Base-by-base conservation (phyloP, 2,797 vertebrate species). In the Ctenopoma multispine region DNA sequence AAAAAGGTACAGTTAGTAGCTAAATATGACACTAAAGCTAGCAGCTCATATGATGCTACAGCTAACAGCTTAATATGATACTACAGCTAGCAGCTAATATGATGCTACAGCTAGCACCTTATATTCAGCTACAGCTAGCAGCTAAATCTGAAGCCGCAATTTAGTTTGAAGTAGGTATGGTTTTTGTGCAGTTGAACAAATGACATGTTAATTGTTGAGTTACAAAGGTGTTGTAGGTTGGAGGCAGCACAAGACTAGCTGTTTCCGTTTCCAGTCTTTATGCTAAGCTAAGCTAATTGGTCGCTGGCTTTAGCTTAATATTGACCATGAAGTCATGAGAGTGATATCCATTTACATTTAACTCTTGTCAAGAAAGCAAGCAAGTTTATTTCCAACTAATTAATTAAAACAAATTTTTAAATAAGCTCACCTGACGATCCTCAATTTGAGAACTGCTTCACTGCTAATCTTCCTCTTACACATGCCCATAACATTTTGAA, bases 401-500 rank as follows among this genome's bases (percentile, higher is more conserved):
- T 18, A 71, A 46, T 34, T 24, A n/a, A n/a, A n/a, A n/a, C n/a
- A n/a, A 31, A 66, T 71, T 41, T 63, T 43, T 38, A 9, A 40
- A 40, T 40, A 40, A 13, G 38, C 46, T 43, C 20, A 59, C 27
- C 58, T 53, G 29, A 57, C 18, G 4, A 60, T 7, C 41, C 17
- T 27, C 12, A 27, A 17, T 27, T 40, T 63, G 34, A 47, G 29
- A 83, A 69, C 62, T 73, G 70, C 64, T 83, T 82, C 53, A 69
- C 36, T 44, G 20, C 17, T 49, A 15, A 54, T 61, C 58, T 46
- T 81, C 56, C 47, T 80, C 70, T 54, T 60, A 50, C 75, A 83
- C 80, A 0, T 87, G 59, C 81, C 59, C 56, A 55, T 49, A 6
- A 50, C 77, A 53, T 82, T 80, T 84, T 17, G 67, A 69, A 72